Evolutionary conservation across 2,888 invertebrate species (phyloP), one percentile per base, ranked within the genome.

Genomic region (Catocala fraxini): DNA sequence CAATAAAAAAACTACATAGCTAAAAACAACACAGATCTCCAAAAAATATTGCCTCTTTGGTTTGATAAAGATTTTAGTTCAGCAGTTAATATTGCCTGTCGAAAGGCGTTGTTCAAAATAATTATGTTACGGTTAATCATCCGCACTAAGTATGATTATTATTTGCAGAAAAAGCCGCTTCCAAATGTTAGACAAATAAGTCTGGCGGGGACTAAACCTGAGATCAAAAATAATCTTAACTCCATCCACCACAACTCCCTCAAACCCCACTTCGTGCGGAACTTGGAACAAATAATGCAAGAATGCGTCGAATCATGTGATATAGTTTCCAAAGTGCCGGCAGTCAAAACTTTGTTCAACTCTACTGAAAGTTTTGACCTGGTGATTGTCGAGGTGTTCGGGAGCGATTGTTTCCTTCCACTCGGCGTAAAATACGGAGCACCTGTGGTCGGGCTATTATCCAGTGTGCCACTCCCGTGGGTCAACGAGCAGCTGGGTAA

Each of bases 381-480:
- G 69, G 83, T 94, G 5, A 91, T 94, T 54, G 89, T 93, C 0
- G 94, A 94, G 83, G 90, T 95, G 5, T 96, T 95, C 67, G 95
- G 94, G 6, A 93, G 94, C 13, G 95, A 95, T 71, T 95, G 95
- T 66, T 94, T 95, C 61, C 86, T 95, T 33, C 95, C 95, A 0
- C 89, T 95, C 13, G 95, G 94, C 0, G 87, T 91, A 68, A 87
- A 91, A 70, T 94, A 95, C 58, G 88, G 92, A 56, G 93, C 95
- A 1, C 95, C 95, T 0, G 89, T 95, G 0, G 89, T 96, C 1
- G 95, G 95, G 0, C 83, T 94, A 3, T 88, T 95, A 1, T 95
- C 95, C 0, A 95, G 95, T 64, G 92, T 94, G 0, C 90, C 94
- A 5, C 80, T 95, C 46, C 95, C 95, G 0, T 96, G 95, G 95